Conservation (phyloP, 2,888 invertebrate species). For the Charanyca ferruginea region DNA sequence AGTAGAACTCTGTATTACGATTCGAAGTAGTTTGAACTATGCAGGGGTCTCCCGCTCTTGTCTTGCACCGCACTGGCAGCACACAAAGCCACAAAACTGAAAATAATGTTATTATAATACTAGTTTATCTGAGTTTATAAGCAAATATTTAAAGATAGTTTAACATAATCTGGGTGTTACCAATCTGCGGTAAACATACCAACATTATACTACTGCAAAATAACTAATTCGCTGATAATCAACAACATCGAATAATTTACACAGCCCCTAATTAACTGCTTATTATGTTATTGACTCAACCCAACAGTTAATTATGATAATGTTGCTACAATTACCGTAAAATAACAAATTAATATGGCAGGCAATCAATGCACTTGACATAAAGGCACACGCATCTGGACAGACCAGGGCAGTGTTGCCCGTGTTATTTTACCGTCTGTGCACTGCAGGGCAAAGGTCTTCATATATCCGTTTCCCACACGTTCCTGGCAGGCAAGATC, state of each 20-base stretch:
- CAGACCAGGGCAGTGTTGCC: neutral
- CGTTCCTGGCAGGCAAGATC: neutral
- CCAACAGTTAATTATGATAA: slow-evolving; percentile 11
- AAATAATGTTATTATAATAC: slow-evolving; percentile 25
- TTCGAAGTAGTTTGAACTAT: no score
- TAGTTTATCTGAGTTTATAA: neutral
- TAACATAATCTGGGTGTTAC: neutral
- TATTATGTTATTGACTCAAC: neutral
- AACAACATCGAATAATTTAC: slow-evolving; percentile 4
- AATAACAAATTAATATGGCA: neutral
- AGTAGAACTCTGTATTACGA: neutral
- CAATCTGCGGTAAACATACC: neutral
- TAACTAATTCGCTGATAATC: neutral
- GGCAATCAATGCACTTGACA: neutral
- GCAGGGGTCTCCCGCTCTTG: neutral
- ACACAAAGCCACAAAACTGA: slow-evolving; percentile 36
- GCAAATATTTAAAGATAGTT: neutral
- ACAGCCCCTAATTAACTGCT: neutral
- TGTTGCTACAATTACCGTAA: slow-evolving; percentile 4
- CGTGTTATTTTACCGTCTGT: no score
- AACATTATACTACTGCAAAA: neutral
- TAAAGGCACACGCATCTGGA: neutral
- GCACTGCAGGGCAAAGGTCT: no score
- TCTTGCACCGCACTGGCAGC: slow-evolving; percentile 10
- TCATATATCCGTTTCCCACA: neutral